Base-by-base conservation (phyloP, 2,113 vertebrate genomes). In the Hypocryptadius cinnamomeus region DNA sequence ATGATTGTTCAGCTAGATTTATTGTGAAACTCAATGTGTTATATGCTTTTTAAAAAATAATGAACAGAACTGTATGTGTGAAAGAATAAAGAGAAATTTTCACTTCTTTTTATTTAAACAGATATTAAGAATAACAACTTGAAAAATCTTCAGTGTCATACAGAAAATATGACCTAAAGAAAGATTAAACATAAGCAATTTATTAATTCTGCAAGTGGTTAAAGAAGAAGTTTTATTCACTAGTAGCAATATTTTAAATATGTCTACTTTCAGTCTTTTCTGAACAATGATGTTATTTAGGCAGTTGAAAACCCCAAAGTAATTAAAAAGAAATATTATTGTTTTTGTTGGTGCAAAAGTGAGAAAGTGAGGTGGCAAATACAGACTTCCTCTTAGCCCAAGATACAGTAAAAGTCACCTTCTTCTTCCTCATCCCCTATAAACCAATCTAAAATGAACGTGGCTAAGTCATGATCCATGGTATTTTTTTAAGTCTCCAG, bases 261-360 rank as follows among this genome's bases (percentile, higher is more conserved):
- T 63, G 5, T 40, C 35, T 56, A 37, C 4, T 60, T 87, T 77
- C 42, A 87, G n/a, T 92, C 86, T 37, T 98, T 65, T 50, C 61
- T 70, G 96, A 71, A 97, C 96, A 85, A 14, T 96, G 84, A 97
- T 98, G 4, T 89, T 40, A 63, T 97, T 97, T 97, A 98, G 97
- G 47, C 97, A 44, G 78, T 86, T 97, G 86, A 98, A 98, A 71
- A 98, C 96, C 73, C 96, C 96, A 15, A 97, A 78, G 61, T 98
- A 98, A 50, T 95, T 83, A 3, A 96, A 97, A 85, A 98, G n/a
- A 17, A 98, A 11, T 31, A 97, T 45, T 21, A 85, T 80, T 44
- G 91, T 95, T 96, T 98, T 98, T 86, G 73, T 92, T 35, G 96
- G 96, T 48, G 98, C 78, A 65, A 98, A 69, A 82, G 95, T 98